Conservation (phyloP, 1,140 invertebrate species). For the Pachypeltis micranthus region DNA sequence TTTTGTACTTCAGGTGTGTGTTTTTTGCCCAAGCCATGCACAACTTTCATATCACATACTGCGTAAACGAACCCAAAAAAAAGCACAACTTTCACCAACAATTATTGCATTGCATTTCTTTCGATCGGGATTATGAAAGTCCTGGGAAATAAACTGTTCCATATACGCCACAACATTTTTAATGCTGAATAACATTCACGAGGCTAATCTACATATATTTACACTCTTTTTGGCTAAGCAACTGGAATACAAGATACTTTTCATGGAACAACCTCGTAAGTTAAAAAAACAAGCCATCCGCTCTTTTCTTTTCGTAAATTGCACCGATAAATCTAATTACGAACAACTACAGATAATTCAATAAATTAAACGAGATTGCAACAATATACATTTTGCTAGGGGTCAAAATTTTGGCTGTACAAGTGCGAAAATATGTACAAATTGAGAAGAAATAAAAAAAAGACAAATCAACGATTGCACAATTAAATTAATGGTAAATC, state of each 20-base stretch:
- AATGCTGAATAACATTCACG: conserved; percentile 17
- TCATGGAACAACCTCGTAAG: not conserved
- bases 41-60: not conserved
- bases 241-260: conserved; percentile 7
- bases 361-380: conserved; percentile 11
- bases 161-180: conserved; percentile 19
- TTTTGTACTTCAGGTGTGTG: no score
- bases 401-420: conserved; percentile 3
- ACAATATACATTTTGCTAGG: not conserved
- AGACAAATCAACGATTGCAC: not conserved
- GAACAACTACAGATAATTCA: not conserved
- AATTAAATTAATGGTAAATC: conserved; percentile 19
- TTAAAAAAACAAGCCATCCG: no score
- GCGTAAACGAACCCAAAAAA: not conserved
- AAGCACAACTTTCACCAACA: not conserved
- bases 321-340: conserved; percentile 6
- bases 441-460: not conserved
- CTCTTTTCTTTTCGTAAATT: not conserved
- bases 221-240: conserved; percentile 19
- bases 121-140: not conserved
- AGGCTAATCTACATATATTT: conserved; percentile 16
- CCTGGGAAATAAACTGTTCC: not conserved
- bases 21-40: no score
- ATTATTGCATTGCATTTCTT: not conserved
- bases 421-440: not conserved